phyloP scores from a whole-genome alignment of 2,113 vertebrate species.

The Tonatia bakeri region DNA sequence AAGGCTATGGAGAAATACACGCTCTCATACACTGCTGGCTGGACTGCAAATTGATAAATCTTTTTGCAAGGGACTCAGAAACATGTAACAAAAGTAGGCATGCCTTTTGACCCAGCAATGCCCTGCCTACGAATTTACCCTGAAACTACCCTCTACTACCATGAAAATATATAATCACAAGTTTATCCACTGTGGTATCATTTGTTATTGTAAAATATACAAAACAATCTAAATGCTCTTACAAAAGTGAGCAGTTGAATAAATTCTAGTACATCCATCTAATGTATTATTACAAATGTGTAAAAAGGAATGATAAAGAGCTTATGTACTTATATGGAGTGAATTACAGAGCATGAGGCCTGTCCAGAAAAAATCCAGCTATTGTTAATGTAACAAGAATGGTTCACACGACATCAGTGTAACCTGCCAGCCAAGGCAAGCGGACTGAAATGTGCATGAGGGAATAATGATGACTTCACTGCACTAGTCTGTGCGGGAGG shows the following conservation, averaged over 20 bases:
- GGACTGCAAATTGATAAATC: neutral
- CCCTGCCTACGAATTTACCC: neutral
- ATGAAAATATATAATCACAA: neutral
- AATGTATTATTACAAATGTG: neutral
- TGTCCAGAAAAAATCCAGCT: no score
- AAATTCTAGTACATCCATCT: neutral
- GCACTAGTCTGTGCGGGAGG: no score
- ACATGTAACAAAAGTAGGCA: neutral
- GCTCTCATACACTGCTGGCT: neutral
- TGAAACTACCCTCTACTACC: neutral
- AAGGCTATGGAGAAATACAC: neutral
- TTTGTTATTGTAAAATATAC: neutral
- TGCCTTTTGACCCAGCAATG: neutral
- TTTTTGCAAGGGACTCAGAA: neutral
- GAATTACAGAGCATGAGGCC: neutral
- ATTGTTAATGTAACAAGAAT: no score
- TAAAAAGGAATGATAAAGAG: neutral
- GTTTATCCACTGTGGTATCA: neutral
- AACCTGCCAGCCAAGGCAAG: no score
- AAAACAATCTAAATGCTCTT: neutral
- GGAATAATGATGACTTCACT: no score
- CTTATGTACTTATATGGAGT: neutral
- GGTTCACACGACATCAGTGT: no score
- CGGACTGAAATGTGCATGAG: no score
- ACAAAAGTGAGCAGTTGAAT: neutral